Conservation (phyloP, 2,797 vertebrate genomes). For the Clarias laeviceps region DNA sequence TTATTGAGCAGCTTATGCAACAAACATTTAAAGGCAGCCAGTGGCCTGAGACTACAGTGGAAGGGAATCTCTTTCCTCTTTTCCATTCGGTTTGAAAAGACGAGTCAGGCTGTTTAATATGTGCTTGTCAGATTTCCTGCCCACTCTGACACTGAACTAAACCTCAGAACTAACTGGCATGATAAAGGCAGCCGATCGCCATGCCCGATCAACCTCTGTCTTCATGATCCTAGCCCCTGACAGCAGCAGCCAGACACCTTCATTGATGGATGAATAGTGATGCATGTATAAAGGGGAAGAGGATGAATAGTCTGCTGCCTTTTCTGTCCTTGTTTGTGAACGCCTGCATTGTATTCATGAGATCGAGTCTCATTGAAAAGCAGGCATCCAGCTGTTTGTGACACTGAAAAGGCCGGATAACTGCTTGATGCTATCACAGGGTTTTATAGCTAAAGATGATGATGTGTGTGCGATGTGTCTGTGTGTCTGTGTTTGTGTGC, state of each 20-base stretch:
- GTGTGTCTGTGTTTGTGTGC: slow-evolving; percentile 24
- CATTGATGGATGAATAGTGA: slow-evolving; percentile 57
- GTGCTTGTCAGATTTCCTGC: slow-evolving; percentile 50
- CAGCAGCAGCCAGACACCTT: slow-evolving; percentile 57
- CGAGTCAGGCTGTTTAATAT: slow-evolving; percentile 48
- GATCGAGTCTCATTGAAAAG: slow-evolving; percentile 21
- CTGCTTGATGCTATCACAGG: slow-evolving; percentile 30
- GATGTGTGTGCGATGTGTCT: background rate
- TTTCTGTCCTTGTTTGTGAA: slow-evolving; percentile 46
- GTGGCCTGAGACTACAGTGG: slow-evolving; percentile 53
- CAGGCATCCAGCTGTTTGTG: slow-evolving; percentile 30
- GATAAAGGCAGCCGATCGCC: slow-evolving; percentile 72
- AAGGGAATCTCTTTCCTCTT: slow-evolving; percentile 32
- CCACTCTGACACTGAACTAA: slow-evolving; percentile 36
- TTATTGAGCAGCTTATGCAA: slow-evolving; percentile 80
- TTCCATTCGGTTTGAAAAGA: background rate
- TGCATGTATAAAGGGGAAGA: slow-evolving; percentile 55
- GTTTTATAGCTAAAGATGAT: background rate
- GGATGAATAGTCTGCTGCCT: slow-evolving; percentile 42
- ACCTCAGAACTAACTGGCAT: slow-evolving; percentile 74
- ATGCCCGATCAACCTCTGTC: slow-evolving; percentile 76
- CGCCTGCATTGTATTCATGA: slow-evolving; percentile 25
- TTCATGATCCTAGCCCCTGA: slow-evolving; percentile 67
- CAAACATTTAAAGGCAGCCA: slow-evolving; percentile 65
- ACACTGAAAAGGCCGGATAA: slow-evolving; percentile 26